Conservation (phyloP, 2,888 invertebrate species). For the Luperina nickerlii region DNA sequence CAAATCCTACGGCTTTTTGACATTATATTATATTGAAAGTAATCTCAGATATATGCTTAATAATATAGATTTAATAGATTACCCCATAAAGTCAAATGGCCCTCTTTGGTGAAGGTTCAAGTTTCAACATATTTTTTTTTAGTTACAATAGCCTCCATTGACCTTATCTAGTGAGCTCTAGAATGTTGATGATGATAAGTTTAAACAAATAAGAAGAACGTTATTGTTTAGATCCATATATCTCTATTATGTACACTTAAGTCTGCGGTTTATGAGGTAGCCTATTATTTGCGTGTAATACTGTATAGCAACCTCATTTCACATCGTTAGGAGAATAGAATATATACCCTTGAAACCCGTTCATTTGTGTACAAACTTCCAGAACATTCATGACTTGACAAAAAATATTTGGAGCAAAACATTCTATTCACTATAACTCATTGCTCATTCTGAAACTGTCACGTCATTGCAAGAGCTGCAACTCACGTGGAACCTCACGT, state of each 20-base stretch:
- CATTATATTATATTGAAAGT: too few relatives aligned
- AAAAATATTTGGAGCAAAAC: conserved; percentile 20
- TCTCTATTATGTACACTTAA: not conserved
- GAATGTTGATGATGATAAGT: not conserved
- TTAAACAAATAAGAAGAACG: not conserved
- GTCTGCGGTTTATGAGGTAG: not conserved
- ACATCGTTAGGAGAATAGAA: not conserved
- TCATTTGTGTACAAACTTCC: conserved; percentile 6
- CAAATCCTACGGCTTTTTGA: too few relatives aligned
- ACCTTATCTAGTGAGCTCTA: not conserved
- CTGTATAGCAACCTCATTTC: not conserved
- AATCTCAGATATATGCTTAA: too few relatives aligned
- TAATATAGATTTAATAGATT: too few relatives aligned
- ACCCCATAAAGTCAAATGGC: too few relatives aligned
- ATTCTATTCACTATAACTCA: not conserved
- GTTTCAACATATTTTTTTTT: too few relatives aligned
- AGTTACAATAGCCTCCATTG: too few relatives aligned
- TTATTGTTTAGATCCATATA: conserved; percentile 6
- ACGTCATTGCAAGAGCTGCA: conserved; percentile 26
- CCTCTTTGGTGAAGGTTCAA: too few relatives aligned
- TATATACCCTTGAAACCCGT: conserved; percentile 5
- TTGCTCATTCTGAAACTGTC: conserved; percentile 14
- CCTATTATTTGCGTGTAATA: not conserved
- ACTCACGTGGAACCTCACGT: conserved; percentile 8
- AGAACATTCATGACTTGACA: conserved; percentile 33